Evolutionary conservation across 2,888 invertebrate species (phyloP), one percentile per base, ranked within the genome.

Genomic region (Trissolcus brochymenae): DNA sequence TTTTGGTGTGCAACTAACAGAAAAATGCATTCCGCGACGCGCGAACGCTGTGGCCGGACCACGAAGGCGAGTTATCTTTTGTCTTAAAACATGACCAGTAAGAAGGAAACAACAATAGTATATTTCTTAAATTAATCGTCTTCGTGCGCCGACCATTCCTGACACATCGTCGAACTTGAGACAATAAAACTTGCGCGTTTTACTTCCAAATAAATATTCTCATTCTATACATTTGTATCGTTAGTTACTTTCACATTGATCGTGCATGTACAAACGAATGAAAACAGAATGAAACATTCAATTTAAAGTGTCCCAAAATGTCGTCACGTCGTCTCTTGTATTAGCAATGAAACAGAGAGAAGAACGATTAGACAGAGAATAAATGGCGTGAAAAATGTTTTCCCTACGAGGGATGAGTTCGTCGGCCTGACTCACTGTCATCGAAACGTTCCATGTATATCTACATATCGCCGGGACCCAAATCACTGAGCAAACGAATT

Each of bases 171-270:
- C 64, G 50, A 71, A 78, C 74, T 75, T 59, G 46, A 71, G 78
- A 78, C 78, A 78, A 78, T 78, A 78, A 78, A 78, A 78, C 66
- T 78, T 74, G 78, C 78, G 78, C 78, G 78, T 75, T 75, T 78
- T 78, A 74, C 78, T 71, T 71, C 67, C 50, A 35, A 35, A 35
- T 11, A 35, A 67, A 70, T 66, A 66, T 74, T 78, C 74, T 70
- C 60, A 59, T 78, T 74, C 74, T 74, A 74, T 71, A 78, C 59
- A 74, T 74, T 78, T 74, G 46, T 78, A 78, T 74, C 61, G 74
- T 78, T 70, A 78, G 66, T 78, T 78, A 78, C 60, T 73, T 66
- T 53, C 49, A 46, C 61, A 70, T 70, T 68, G 61, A 78, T 60
- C 65, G 65, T 78, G 66, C 73, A 78, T 73, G 73, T 73, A 57